Evolutionary conservation across 1,140 invertebrate species (phyloP), one percentile per base, ranked within the genome.

Genomic region (Gryon sp.): DNA sequence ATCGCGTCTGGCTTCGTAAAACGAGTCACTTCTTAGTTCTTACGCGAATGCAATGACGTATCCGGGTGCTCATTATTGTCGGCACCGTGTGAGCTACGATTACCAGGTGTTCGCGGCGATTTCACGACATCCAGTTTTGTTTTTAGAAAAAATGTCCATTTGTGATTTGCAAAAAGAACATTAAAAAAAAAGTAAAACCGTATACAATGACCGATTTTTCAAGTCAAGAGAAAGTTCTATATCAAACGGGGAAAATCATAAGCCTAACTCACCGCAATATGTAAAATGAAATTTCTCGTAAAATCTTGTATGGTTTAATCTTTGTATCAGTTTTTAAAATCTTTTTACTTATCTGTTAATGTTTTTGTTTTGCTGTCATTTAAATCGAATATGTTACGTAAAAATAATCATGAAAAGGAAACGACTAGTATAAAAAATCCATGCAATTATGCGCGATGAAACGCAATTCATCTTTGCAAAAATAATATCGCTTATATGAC

Each of bases 21-120:
- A 45, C 66, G 55, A 62, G 55, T 62, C 46, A 60, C 30, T n/a
- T n/a, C n/a, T n/a, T n/a, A n/a, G n/a, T 70, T 70, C 50, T 53
- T 55, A 68, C 52, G 63, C 50, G 38, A 55, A 20, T n/a, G 32
- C 41, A 50, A 45, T 55, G 57, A 73, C 59, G 69, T 73, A 63
- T 52, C 20, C 68, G 53, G 19, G 52, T 34, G 43, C 66, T 59
- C 53, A 34, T 62, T 72, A 53, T 50, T 53, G 50, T 59, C 28
- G 19, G n/a, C n/a, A n/a, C 11, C 24, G 24, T 4, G n/a, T 24
- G 43, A 48, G 22, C 32, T 18, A 8, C 11, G 43, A 16, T 11
- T 6, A 22, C 66, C 66, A 69, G 65, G 52, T 69, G 65, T 69
- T 20, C 32, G 26, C 15, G 2, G 15, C 41, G 9, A 24, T 34